A percentile compares a stretch with the other conserved stretches of the same genome.
These are phyloP conservation scores for Anticlea derivata DNA, from an alignment of 2,888 invertebrate species.

Conservation along the genomic window DNA sequence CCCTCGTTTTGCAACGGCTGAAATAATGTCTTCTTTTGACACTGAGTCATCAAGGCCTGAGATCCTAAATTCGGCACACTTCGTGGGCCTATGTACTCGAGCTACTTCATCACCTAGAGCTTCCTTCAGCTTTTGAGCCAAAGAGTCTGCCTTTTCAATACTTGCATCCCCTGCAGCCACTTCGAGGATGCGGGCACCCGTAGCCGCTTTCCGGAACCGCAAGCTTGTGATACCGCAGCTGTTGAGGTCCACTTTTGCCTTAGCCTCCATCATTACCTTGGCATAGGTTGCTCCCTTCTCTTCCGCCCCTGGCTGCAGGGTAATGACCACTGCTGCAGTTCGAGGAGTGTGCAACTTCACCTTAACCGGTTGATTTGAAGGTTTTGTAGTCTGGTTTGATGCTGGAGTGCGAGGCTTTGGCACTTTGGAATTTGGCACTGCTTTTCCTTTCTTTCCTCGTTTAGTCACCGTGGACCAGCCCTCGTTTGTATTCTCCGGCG, in stretches of 20 bases:
- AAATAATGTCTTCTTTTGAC: not conserved
- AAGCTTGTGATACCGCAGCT: not conserved
- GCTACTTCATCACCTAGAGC: not conserved
- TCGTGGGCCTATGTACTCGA: slow-evolving; percentile 4
- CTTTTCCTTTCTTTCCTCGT: too few relatives aligned
- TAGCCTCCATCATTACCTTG: slow-evolving; percentile 57
- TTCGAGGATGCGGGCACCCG: slow-evolving; percentile 10
- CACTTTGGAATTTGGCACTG: too few relatives aligned
- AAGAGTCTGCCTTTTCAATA: slow-evolving; percentile 2
- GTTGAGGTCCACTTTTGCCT: not conserved
- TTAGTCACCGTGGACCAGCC: too few relatives aligned
- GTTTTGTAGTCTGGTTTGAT: too few relatives aligned
- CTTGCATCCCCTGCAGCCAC: not conserved
- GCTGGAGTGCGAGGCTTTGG: too few relatives aligned
- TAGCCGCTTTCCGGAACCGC: not conserved
- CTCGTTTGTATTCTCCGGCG: too few relatives aligned
- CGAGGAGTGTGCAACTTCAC: too few relatives aligned
- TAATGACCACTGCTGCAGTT: slow-evolving; percentile 75
- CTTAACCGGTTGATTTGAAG: too few relatives aligned
- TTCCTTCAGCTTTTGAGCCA: not conserved
- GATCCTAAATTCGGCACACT: slow-evolving; percentile 2
- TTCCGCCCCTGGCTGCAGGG: slow-evolving; percentile 73
- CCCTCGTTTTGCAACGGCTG: not conserved
- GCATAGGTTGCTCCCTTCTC: slow-evolving; percentile 40
- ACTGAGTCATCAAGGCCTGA: slow-evolving; percentile 13